Base-by-base conservation (phyloP, 2,797 vertebrate species). In the Brotula barbata region DNA sequence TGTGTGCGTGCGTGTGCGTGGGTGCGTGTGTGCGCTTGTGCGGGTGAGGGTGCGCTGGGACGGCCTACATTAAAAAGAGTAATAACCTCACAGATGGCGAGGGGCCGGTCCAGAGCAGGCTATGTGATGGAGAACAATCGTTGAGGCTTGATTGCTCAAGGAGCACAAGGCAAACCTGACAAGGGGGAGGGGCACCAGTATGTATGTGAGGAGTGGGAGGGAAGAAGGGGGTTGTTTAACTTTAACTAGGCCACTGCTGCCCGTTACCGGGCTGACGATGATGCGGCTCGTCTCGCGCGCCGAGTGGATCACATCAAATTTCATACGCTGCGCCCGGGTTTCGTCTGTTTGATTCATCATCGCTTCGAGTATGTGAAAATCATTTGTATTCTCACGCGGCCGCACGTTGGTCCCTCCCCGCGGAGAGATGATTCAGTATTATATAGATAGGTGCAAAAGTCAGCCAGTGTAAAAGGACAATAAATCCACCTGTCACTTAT, bases 401-500 rank as follows among this genome's bases (percentile, higher is more conserved):
- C 15, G 73, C 67, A 45, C 57, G 37, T 71, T 80, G 79, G 68
- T 78, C 39, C 78, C 73, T 86, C 83, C 81, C 84, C 17, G 73
- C 43, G 82, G 86, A 64, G 75, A 83, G 78, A 89, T 88, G 87
- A 89, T 88, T 88, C 87, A 86, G 84, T 86, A 75, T 89, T 87
- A 88, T 89, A 83, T 83, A 86, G 77, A 87, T 78, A 86, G 88
- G 85, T 84, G 88, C 88, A 86, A 77, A 78, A 87, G 88, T 86
- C 85, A 81, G 85, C 77, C 82, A 15, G 85, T 81, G 88, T 88
- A 89, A 86, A 84, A 87, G 84, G 78, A 85, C 84, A 82, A 90
- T 92, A 90, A 91, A 92, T 92, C 88, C 86, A 81, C 67, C 87
- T 88, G 90, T 90, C 90, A 91, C 86, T 89, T 91, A 92, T 90